Percentiles rank a stretch among this genome's conserved stretches.
These are phyloP conservation scores for Cyrtonyx montezumae DNA, from an alignment of 2,113 vertebrate genomes.

Conservation along the genomic window DNA sequence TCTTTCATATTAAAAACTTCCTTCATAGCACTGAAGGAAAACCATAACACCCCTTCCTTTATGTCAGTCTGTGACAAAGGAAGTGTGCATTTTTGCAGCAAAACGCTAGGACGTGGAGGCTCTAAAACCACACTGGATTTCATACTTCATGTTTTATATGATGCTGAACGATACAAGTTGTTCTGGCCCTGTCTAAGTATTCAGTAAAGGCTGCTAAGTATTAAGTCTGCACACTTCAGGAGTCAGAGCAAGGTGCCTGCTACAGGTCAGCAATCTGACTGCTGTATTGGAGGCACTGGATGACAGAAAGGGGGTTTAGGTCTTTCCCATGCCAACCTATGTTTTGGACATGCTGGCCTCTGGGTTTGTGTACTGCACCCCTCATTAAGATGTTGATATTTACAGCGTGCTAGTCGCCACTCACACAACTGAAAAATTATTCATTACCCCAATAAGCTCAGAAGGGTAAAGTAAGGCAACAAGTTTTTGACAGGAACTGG, in stretches of 20 bases:
- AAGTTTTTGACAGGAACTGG: background rate
- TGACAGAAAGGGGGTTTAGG: background rate
- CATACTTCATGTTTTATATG: background rate
- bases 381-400: background rate
- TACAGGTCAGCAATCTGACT: background rate
- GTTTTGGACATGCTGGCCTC: background rate
- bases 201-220: background rate
- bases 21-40: background rate
- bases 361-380: background rate
- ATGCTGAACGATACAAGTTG: background rate
- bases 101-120: background rate
- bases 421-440: background rate
- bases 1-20: background rate
- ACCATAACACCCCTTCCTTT: background rate
- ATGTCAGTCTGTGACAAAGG: background rate
- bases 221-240: background rate
- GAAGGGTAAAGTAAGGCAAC: background rate
- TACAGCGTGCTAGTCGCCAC: background rate
- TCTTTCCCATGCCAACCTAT: background rate
- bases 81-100: background rate
- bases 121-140: background rate
- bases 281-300: background rate
- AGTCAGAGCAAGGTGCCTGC: background rate
- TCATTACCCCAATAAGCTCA: background rate
- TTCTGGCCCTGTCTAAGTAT: background rate